Conservation (phyloP, 2,113 vertebrate genomes). For the Equus przewalskii region DNA sequence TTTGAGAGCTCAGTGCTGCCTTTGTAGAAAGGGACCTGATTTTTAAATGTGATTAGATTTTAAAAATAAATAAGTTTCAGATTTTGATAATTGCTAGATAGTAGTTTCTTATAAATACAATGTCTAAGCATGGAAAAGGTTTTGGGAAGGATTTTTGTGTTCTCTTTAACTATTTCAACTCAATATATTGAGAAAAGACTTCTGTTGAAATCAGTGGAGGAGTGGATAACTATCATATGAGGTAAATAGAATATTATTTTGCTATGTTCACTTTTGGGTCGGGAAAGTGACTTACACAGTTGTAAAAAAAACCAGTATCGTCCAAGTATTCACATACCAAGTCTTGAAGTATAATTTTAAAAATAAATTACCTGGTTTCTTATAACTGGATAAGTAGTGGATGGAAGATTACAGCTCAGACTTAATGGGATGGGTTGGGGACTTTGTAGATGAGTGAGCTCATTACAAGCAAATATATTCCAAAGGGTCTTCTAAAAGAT, state of each 20-base stretch:
- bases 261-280: not conserved
- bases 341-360: constrained; percentile 17
- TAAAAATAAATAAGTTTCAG: not conserved
- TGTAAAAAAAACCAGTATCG: not conserved
- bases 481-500: constrained; percentile 26
- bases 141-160: constrained; percentile 36
- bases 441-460: constrained; percentile 36
- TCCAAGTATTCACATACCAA: not conserved
- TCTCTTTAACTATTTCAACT: constrained; percentile 26
- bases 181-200: not conserved
- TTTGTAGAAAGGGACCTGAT: constrained; percentile 35
- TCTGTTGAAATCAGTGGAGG: constrained; percentile 41
- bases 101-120: constrained; percentile 22
- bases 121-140: constrained; percentile 45
- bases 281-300: not conserved
- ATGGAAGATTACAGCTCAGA: not conserved
- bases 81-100: constrained; percentile 47
- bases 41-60: not conserved
- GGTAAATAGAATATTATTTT: not conserved
- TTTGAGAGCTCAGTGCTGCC: constrained; percentile 13
- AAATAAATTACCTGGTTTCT: constrained; percentile 20
- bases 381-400: not conserved
- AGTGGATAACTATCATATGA: not conserved
- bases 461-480: constrained; percentile 39
- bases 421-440: constrained; percentile 30